A percentile compares a stretch with the other conserved stretches of the same genome.
Evolutionary conservation across 2,113 vertebrate species (phyloP).

Genomic region (Gavia stellata): DNA sequence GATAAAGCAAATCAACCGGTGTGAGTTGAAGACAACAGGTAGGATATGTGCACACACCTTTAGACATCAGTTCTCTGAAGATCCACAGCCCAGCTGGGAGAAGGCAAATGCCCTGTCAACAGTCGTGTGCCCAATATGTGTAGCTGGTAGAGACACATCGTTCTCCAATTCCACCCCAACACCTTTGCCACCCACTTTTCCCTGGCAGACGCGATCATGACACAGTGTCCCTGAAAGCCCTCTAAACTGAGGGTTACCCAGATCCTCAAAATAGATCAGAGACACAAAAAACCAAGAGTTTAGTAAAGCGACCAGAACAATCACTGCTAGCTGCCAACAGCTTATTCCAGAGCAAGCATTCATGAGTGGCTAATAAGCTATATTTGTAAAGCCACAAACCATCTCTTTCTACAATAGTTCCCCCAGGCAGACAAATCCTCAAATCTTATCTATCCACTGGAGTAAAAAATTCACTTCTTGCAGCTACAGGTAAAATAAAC

Average conservation of each 20-base stretch:
- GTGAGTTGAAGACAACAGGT: background rate
- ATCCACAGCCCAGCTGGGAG: background rate
- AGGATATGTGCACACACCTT: background rate
- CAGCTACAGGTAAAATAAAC: background rate
- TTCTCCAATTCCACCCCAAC: too few species aligned
- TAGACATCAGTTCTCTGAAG: accelerated
- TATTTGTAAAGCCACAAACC: background rate
- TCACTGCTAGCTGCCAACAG: background rate
- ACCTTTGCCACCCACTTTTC: background rate
- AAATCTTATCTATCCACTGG: background rate
- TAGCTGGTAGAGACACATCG: background rate
- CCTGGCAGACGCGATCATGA: accelerated
- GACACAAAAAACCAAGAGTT: background rate
- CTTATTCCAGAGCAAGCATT: background rate
- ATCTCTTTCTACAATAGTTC: background rate
- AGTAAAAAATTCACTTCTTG: background rate
- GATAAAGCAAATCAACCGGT: background rate
- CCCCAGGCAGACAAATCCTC: background rate
- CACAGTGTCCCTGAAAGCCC: background rate
- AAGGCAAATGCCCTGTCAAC: accelerated
- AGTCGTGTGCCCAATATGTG: background rate
- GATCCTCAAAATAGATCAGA: background rate
- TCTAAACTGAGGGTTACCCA: background rate
- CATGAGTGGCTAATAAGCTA: accelerated
- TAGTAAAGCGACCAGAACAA: background rate